Base-by-base conservation (phyloP, 92 coral and sea anemone genomes). In the Epizoanthus stellaris region DNA sequence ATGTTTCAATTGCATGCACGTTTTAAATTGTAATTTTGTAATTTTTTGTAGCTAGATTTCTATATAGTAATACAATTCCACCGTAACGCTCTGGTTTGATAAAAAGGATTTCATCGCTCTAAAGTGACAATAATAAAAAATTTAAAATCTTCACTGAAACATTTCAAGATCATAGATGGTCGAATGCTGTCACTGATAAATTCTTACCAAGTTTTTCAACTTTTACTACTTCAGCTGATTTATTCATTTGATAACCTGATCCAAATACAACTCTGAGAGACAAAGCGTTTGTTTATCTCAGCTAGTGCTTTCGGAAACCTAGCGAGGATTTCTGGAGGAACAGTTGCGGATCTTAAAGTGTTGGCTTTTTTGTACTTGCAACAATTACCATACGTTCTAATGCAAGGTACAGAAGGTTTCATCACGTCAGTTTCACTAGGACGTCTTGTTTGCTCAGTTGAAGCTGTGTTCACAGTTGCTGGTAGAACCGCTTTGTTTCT, bases 221-320 rank as follows among this genome's bases (percentile, higher is more conserved):
- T 49, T 8, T 49, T 49, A 13, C 9, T 49, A 49, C 56, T 49
- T 10, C 11, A 49, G 56, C 14, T 6, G 21, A 14, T 79, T 30
- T 34, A 63, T 49, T 79, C 83, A 13, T 63, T 79, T 21, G 60
- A 79, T 17, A 89, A 89, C 25, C 54, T 70, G 83, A 56, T 80
- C 83, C 83, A 79, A 53, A 79, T n/a, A 61, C 23, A 79, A 20
- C 83, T 62, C 72, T 79, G 83, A 21, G 83, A 63, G 71, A 61
- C 54, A 58, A 79, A 70, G 39, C 83, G 83, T 45, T 63, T 79
- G 72, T 79, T 79, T 17, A 79, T 79, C 70, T 79, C 83, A 21
- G 71, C 70, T 20, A 79, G 43, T 5, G 83, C 83, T n/a, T 30
- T 43, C 1, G 83, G 83, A 42, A 79, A 43, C 40, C 83, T 63